Percentiles rank a stretch among this genome's conserved stretches.
Conservation (phyloP, 2,113 vertebrate species). For the Scomber japonicus region DNA sequence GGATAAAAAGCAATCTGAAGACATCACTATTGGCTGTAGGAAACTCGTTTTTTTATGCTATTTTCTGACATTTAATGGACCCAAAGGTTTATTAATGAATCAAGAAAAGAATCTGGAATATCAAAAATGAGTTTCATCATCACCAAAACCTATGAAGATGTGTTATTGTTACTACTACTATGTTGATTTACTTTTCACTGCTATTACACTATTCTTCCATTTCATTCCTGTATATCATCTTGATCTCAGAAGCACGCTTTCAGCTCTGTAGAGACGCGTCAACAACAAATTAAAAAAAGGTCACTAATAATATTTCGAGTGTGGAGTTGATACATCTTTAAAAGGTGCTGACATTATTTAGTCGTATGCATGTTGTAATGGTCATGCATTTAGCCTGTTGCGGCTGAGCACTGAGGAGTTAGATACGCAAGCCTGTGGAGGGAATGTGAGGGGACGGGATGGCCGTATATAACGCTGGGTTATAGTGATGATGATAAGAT, state of each 20-base stretch:
- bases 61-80: no score
- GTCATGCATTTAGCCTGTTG: conserved; percentile 25
- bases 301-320: conserved; percentile 41
- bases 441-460: conserved; percentile 10
- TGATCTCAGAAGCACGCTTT: not conserved
- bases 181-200: no score
- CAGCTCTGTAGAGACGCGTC: conserved; percentile 3
- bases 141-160: no score
- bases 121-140: no score
- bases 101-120: no score
- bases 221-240: conserved; percentile 15
- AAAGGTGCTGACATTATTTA: conserved; percentile 27
- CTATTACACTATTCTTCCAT: not conserved
- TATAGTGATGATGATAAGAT: conserved; percentile 64
- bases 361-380: not conserved
- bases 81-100: no score
- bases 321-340: conserved; percentile 27
- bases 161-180: no score
- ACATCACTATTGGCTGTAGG: no score
- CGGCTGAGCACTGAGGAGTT: conserved; percentile 10
- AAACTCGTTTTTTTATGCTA: no score
- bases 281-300: conserved; percentile 16
- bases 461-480: conserved; percentile 43
- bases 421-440: conserved; percentile 15
- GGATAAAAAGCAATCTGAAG: no score